phyloP scores from a whole-genome alignment of 1,140 invertebrate species.

The Procambarus virginalis region DNA sequence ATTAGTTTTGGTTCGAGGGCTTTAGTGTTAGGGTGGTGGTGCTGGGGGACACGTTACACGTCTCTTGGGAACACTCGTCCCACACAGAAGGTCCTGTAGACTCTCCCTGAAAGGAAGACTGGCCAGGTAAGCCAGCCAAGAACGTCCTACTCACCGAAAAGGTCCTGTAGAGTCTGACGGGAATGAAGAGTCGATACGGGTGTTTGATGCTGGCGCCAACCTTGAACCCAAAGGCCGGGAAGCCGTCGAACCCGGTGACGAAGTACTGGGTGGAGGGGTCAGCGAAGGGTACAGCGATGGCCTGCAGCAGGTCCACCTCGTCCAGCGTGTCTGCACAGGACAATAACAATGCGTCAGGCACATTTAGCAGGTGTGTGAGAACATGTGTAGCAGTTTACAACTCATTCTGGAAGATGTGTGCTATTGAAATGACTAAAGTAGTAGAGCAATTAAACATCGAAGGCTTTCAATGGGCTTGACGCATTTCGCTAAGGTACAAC shows the following conservation, averaged over 20 bases:
- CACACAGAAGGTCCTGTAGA: too few relatives aligned
- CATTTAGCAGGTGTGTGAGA: neutral
- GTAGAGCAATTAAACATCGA: neutral
- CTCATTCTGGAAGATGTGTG: too few relatives aligned
- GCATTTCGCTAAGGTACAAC: neutral
- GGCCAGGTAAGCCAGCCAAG: too few relatives aligned
- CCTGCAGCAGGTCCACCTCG: slow-evolving; percentile 75
- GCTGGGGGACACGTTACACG: too few relatives aligned
- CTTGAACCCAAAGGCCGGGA: slow-evolving; percentile 89
- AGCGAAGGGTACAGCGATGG: slow-evolving; percentile 75
- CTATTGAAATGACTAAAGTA: neutral
- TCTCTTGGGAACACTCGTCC: too few relatives aligned
- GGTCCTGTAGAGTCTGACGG: slow-evolving; percentile 88
- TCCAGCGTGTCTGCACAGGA: slow-evolving; percentile 49
- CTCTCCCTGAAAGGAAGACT: too few relatives aligned
- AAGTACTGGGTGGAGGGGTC: slow-evolving; percentile 75
- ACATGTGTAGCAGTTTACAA: neutral
- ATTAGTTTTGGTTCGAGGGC: too few relatives aligned
- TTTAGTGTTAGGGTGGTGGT: too few relatives aligned
- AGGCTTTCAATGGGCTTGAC: too few relatives aligned
- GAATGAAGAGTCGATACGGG: slow-evolving; percentile 87
- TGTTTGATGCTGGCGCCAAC: slow-evolving; percentile 91
- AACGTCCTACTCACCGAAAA: slow-evolving; percentile 78
- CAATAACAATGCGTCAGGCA: neutral
- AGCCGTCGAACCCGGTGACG: slow-evolving; percentile 84